These are phyloP conservation scores for Drosophila trapezifrons DNA, from an alignment of 1,140 invertebrate genomes.

Conservation along the genomic window DNA sequence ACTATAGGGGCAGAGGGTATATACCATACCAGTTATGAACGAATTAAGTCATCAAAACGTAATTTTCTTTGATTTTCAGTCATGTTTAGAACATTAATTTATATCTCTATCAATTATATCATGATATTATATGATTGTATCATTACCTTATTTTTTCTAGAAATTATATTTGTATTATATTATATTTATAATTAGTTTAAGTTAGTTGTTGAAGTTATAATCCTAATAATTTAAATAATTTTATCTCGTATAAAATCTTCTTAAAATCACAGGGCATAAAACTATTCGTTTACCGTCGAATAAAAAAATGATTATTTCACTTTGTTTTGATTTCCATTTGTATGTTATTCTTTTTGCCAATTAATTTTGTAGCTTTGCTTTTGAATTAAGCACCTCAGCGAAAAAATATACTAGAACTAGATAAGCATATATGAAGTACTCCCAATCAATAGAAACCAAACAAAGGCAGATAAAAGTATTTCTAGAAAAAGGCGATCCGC, in stretches of 20 bases:
- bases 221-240: too few species aligned
- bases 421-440: constrained; percentile 66
- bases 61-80: not conserved
- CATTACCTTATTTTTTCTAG: too few species aligned
- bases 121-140: too few species aligned
- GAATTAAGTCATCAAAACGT: constrained; percentile 1
- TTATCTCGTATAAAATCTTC: not conserved
- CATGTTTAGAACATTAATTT: too few species aligned
- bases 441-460: constrained; percentile 54
- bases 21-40: not conserved
- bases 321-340: constrained; percentile 54
- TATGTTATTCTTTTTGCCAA: constrained; percentile 54
- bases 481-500: constrained; percentile 10
- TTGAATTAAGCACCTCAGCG: constrained; percentile 44
- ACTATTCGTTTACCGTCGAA: constrained; percentile 11
- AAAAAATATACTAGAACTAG: constrained; percentile 47
- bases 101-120: too few species aligned
- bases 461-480: constrained; percentile 43
- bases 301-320: not conserved
- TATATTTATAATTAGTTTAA: too few species aligned
- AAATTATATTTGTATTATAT: too few species aligned
- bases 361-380: constrained; percentile 32
- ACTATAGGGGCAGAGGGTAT: not conserved
- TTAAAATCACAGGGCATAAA: not conserved
- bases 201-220: too few species aligned